Evolutionary conservation across 2,888 invertebrate genomes (phyloP).

Genomic region (Meiosimyza platycephala): DNA sequence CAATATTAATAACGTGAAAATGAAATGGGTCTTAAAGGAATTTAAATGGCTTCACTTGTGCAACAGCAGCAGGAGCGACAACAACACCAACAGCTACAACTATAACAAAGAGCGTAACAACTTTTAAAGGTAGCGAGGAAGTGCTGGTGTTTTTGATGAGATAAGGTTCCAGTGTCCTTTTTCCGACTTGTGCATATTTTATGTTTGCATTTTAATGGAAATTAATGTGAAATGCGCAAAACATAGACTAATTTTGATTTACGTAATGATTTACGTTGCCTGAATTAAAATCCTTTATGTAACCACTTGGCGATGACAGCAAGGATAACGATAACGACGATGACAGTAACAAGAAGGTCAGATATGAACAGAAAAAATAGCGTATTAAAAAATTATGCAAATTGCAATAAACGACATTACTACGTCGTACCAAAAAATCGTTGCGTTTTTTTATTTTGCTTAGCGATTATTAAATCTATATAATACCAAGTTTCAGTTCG

Average conservation of each 20-base stretch:
- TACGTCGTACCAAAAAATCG: too few relatives aligned
- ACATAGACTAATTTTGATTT: conserved; percentile 29
- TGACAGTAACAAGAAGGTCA: neutral
- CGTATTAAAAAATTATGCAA: too few relatives aligned
- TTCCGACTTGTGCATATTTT: conserved; percentile 58
- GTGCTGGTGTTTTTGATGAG: neutral
- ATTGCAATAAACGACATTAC: too few relatives aligned
- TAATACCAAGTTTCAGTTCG: too few relatives aligned
- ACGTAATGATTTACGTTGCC: conserved; percentile 29
- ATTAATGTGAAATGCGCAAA: conserved; percentile 81
- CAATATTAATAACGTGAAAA: conserved; percentile 62
- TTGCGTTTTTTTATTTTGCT: too few relatives aligned
- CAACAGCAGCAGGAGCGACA: conserved; percentile 42
- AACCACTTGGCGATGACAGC: conserved; percentile 28
- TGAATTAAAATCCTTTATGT: conserved; percentile 32
- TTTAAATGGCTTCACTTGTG: conserved; percentile 52
- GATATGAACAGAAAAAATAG: too few relatives aligned
- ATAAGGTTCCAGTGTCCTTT: conserved; percentile 13
- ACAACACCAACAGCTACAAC: conserved; percentile 38
- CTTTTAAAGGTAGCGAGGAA: neutral
- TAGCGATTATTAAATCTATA: too few relatives aligned
- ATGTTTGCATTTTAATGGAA: conserved; percentile 64
- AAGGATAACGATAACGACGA: neutral
- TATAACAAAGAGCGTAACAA: neutral
- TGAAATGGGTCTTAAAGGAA: conserved; percentile 58